Evolutionary conservation across 2,113 vertebrate species (phyloP).

Genomic region (Phrynocephalus versicolor): DNA sequence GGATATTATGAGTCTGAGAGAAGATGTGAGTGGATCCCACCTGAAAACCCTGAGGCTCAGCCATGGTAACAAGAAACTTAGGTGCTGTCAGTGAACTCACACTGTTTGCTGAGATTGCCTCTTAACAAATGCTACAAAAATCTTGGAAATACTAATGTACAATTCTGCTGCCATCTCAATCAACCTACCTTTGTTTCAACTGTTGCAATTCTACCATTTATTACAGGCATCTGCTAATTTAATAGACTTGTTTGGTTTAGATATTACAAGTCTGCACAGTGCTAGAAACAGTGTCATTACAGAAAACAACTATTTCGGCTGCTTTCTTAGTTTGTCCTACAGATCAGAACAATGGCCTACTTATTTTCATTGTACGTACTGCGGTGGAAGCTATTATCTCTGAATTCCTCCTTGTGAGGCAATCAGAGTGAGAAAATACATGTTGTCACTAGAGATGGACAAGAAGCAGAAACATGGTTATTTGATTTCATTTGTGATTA

Average conservation of each 20-base stretch:
- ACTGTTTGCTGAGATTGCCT: neutral
- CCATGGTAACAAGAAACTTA: no score
- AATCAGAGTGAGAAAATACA: neutral
- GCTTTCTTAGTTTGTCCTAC: neutral
- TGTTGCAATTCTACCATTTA: neutral
- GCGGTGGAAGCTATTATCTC: neutral
- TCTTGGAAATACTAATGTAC: neutral
- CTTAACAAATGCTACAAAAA: neutral
- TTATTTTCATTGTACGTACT: neutral
- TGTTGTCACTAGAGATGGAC: no score
- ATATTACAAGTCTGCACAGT: neutral
- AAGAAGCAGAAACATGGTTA: no score
- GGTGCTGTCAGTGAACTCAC: neutral
- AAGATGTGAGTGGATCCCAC: neutral
- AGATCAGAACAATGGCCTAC: neutral
- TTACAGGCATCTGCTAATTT: neutral
- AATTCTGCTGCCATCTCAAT: neutral
- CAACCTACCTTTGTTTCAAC: neutral
- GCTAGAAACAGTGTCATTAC: neutral
- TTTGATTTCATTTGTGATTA: no score
- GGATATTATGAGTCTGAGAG: neutral
- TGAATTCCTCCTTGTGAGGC: neutral
- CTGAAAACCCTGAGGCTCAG: neutral
- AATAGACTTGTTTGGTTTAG: neutral
- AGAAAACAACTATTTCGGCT: neutral